phyloP scores from a whole-genome alignment of 2,113 vertebrate species.

The Poeciliopsis prolifica region DNA sequence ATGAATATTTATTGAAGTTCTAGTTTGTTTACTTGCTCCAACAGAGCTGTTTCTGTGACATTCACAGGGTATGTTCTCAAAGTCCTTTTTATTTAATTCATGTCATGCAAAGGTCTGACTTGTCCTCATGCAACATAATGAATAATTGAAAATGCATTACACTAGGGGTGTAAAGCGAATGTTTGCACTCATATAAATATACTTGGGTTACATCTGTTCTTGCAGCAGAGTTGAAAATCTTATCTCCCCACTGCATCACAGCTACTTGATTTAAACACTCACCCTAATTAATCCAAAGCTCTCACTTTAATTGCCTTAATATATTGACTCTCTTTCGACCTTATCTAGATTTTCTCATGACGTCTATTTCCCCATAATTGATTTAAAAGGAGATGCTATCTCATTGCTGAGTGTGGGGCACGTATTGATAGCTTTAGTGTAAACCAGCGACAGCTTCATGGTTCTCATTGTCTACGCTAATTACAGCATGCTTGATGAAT shows the following conservation, averaged over 20 bases:
- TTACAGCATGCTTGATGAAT: conserved; percentile 70
- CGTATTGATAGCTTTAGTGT: conserved; percentile 75
- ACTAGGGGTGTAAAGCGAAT: conserved; percentile 29
- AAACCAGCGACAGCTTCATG: conserved; percentile 63
- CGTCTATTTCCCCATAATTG: conserved; percentile 71
- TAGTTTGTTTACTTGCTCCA: background rate
- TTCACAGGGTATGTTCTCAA: conserved; percentile 15
- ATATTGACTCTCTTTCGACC: conserved; percentile 68
- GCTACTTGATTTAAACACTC: conserved; percentile 49
- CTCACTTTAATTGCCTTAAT: conserved; percentile 69
- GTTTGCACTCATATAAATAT: conserved; percentile 22
- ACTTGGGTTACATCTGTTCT: conserved; percentile 19
- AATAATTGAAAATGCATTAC: conserved; percentile 53
- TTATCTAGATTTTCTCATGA: conserved; percentile 74
- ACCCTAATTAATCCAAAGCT: conserved; percentile 68
- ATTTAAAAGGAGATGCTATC: conserved; percentile 78
- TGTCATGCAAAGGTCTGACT: conserved; percentile 53
- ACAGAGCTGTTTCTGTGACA: conserved; percentile 16
- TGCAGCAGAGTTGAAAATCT: conserved; percentile 33
- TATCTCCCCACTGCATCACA: conserved; percentile 54
- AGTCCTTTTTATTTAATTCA: conserved; percentile 50
- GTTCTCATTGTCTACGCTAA: conserved; percentile 71
- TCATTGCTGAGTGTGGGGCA: conserved; percentile 39
- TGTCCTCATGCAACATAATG: conserved; percentile 31
- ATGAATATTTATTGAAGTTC: background rate